phyloP scores from a whole-genome alignment of 2,797 vertebrate genomes.

The Halcyon chelicuti region DNA sequence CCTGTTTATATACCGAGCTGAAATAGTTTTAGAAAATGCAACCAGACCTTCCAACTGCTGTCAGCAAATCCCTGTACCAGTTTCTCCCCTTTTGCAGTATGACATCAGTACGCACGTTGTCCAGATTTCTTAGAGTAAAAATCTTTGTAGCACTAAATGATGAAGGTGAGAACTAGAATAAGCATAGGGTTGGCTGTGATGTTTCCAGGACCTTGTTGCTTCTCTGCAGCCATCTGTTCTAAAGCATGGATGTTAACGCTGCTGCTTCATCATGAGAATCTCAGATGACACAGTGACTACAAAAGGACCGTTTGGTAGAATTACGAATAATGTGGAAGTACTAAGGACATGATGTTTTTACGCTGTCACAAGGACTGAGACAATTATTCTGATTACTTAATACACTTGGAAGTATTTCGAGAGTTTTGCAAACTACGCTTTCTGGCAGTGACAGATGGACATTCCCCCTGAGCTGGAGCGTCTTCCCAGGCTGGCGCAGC shows the following conservation, averaged over 20 bases:
- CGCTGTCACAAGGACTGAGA: background rate
- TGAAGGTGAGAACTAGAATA: background rate
- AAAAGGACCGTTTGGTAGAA: background rate
- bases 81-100: background rate
- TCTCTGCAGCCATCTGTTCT: background rate
- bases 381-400: background rate
- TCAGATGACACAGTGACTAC: background rate
- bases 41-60: conserved; percentile 19
- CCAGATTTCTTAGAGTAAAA: background rate
- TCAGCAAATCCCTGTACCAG: background rate
- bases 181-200: background rate
- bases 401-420: background rate
- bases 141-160: background rate
- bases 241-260: background rate
- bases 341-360: background rate
- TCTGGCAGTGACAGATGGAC: background rate
- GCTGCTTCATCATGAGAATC: background rate
- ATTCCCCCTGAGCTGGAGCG: background rate
- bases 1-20: background rate
- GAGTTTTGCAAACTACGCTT: background rate
- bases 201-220: background rate
- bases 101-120: background rate
- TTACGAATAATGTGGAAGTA: background rate
- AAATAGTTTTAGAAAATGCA: conserved; percentile 56
- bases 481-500: background rate